These are phyloP conservation scores for Cecropterus lyciades DNA, from an alignment of 1,140 invertebrate genomes.

Conservation along the genomic window DNA sequence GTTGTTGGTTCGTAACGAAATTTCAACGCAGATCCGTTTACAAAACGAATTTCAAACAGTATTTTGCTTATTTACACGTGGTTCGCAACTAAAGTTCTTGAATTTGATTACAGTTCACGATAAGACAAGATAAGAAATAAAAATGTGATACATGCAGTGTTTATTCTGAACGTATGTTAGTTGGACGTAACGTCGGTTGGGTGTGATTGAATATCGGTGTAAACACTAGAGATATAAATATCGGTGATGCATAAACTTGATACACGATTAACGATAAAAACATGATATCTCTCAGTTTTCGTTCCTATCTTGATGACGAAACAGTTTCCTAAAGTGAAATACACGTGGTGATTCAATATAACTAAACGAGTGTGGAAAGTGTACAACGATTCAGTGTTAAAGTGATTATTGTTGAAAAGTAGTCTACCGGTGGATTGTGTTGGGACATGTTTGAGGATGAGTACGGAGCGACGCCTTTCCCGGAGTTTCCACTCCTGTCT, in stretches of 20 bases:
- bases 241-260: slow-evolving; percentile 25
- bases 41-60: slow-evolving; percentile 28
- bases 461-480: slow-evolving; percentile 86
- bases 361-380: slow-evolving; percentile 18
- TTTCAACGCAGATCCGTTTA: slow-evolving; percentile 11
- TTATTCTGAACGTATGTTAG: slow-evolving; percentile 19
- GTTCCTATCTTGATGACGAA: slow-evolving; percentile 7
- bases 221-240: slow-evolving; percentile 26
- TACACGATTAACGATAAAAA: slow-evolving; percentile 26
- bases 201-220: slow-evolving; percentile 14
- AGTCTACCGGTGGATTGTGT: slow-evolving; percentile 46
- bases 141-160: slow-evolving; percentile 29
- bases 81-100: slow-evolving; percentile 7
- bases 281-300: slow-evolving; percentile 15
- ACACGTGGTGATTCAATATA: slow-evolving; percentile 22
- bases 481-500: slow-evolving; percentile 88
- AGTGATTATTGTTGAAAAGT: slow-evolving; percentile 27
- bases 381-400: neutral
- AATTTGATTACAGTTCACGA: slow-evolving; percentile 26
- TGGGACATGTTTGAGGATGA: slow-evolving; percentile 85
- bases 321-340: slow-evolving; percentile 13
- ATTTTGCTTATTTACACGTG: slow-evolving; percentile 10
- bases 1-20: too few species aligned
- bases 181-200: slow-evolving; percentile 7
- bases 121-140: slow-evolving; percentile 24